A percentile compares a stretch with the other conserved stretches of the same genome.
phyloP scores from a whole-genome alignment of 2,113 vertebrate species.

The Muntiacus reevesi region DNA sequence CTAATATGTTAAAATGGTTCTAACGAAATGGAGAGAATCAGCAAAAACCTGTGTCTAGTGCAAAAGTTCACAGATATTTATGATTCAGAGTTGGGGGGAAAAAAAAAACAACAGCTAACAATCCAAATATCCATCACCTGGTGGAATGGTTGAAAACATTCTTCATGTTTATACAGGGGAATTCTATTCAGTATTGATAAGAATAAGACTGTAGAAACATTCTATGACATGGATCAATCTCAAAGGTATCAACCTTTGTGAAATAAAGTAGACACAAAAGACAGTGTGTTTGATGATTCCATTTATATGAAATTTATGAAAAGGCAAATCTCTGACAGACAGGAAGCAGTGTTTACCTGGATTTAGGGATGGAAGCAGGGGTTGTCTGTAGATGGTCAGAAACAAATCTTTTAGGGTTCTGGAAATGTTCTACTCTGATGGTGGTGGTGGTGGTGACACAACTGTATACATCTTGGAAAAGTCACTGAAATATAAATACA shows the following conservation, averaged over 20 bases:
- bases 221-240: neutral
- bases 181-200: neutral
- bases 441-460: neutral
- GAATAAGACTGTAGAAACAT: neutral
- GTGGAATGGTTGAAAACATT: neutral
- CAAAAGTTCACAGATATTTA: neutral
- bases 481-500: neutral
- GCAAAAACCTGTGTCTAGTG: neutral
- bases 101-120: neutral
- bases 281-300: neutral
- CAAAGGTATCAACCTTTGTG: neutral
- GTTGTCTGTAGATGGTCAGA: neutral
- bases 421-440: neutral
- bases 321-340: neutral
- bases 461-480: neutral
- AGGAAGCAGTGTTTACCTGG: neutral
- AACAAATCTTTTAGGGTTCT: neutral
- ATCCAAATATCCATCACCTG: neutral
- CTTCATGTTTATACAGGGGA: neutral
- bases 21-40: neutral
- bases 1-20: neutral
- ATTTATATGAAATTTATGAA: neutral
- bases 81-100: neutral
- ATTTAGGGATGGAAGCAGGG: neutral
- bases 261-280: neutral